Conservation (phyloP, 1,140 invertebrate species). For the Sinella curviseta region DNA sequence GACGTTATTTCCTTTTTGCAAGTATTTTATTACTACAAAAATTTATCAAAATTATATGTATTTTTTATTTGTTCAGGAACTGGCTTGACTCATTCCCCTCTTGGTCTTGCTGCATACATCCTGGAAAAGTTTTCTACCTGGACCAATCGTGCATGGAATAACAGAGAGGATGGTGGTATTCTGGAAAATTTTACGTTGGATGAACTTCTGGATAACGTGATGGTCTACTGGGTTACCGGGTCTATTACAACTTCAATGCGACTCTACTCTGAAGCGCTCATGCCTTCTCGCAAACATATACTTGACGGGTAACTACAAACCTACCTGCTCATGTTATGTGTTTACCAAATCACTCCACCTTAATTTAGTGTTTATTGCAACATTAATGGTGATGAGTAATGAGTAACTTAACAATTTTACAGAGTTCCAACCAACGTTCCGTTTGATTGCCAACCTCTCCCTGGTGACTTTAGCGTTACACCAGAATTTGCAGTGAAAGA, state of each 20-base stretch:
- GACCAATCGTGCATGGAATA: slow-evolving; percentile 53
- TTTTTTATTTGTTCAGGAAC: too few species aligned
- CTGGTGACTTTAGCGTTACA: slow-evolving; percentile 52
- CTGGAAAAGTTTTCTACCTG: slow-evolving; percentile 62
- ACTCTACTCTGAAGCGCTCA: slow-evolving; percentile 55
- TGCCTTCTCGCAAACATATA: not conserved
- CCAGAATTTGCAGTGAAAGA: slow-evolving; percentile 50
- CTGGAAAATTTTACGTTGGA: slow-evolving; percentile 58
- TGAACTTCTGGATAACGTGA: slow-evolving; percentile 61
- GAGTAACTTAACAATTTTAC: too few species aligned
- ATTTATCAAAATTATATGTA: too few species aligned
- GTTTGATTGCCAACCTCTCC: slow-evolving; percentile 53
- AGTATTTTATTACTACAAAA: too few species aligned
- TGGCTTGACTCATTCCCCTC: slow-evolving; percentile 50
- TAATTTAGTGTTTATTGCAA: too few species aligned
- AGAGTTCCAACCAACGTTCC: slow-evolving; percentile 55
- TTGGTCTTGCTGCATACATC: slow-evolving; percentile 61
- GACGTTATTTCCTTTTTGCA: too few species aligned
- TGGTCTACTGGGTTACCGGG: slow-evolving; percentile 60
- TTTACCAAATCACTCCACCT: too few species aligned
- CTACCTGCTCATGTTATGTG: too few species aligned
- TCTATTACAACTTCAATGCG: slow-evolving; percentile 56
- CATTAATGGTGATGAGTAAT: too few species aligned
- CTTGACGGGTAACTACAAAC: not conserved
- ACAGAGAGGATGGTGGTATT: slow-evolving; percentile 56